These are phyloP conservation scores for Galaxea fascicularis DNA, from an alignment of 92 coral and sea anemone genomes.

Conservation along the genomic window DNA sequence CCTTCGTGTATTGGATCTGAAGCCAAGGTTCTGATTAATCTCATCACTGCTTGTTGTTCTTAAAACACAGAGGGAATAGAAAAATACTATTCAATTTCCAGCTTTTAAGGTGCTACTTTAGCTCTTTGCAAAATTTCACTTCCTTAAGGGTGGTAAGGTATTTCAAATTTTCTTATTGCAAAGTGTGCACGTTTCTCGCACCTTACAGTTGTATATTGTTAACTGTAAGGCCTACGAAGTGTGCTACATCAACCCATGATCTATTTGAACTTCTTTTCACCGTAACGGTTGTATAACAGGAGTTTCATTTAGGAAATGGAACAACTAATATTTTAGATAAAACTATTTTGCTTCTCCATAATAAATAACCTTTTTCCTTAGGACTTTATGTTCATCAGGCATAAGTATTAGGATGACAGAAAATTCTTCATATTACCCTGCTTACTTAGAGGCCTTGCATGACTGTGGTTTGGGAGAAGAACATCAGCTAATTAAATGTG, in stretches of 20 bases:
- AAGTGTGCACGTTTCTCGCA: constrained; percentile 34
- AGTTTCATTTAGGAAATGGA: background rate
- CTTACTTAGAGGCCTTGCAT: no score
- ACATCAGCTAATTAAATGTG: no score
- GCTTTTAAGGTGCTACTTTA: background rate
- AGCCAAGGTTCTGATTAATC: constrained; percentile 76
- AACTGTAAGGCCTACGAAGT: constrained; percentile 39
- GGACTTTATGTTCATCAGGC: no score
- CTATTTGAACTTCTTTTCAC: background rate
- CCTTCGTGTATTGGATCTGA: constrained; percentile 77
- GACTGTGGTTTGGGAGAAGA: no score
- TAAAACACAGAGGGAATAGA: background rate
- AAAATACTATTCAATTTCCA: no score
- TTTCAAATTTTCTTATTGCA: background rate
- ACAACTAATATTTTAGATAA: no score
- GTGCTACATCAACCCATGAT: constrained; percentile 36
- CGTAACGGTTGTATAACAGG: background rate
- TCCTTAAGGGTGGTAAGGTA: no score
- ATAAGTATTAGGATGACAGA: no score
- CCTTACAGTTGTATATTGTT: background rate
- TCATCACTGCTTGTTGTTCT: constrained; percentile 87
- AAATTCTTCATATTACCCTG: no score
- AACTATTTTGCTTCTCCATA: no score
- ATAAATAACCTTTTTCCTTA: no score
- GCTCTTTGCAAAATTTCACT: background rate